Evolutionary conservation across 2,113 vertebrate species (phyloP).

Genomic region (Clupea harengus): DNA sequence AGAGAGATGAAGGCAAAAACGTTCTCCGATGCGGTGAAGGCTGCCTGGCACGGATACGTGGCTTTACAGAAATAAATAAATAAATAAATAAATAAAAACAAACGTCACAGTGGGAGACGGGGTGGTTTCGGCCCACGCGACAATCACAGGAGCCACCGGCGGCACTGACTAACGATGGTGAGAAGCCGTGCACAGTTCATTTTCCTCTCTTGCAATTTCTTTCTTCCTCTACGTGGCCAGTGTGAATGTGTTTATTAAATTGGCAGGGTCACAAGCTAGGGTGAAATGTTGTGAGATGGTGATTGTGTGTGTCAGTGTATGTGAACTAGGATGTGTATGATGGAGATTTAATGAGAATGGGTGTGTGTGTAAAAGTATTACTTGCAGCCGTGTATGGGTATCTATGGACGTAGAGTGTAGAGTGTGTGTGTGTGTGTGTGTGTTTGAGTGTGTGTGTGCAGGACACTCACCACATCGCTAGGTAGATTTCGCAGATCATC

Average conservation of each 20-base stretch:
- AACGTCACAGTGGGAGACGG: background rate
- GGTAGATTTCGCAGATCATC: conserved; percentile 92
- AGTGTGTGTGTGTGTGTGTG: background rate
- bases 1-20: conserved; percentile 81
- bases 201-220: background rate
- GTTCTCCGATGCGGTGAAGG: background rate
- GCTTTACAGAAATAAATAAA: background rate
- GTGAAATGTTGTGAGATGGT: background rate
- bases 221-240: background rate
- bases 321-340: no score
- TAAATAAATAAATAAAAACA: background rate
- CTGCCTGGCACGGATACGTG: conserved; percentile 3
- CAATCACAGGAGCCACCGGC: background rate
- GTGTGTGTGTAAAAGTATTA: conserved; percentile 21
- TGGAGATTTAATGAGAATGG: background rate
- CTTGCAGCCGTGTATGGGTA: background rate
- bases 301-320: background rate
- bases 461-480: conserved; percentile 81
- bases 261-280: background rate
- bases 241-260: conserved; percentile 23
- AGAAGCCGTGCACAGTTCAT: background rate
- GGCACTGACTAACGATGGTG: background rate
- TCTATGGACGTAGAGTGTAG: background rate
- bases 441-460: conserved; percentile 15
- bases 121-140: background rate